Base-by-base conservation (phyloP, 2,797 vertebrate genomes). In the Xerus rutilus region DNA sequence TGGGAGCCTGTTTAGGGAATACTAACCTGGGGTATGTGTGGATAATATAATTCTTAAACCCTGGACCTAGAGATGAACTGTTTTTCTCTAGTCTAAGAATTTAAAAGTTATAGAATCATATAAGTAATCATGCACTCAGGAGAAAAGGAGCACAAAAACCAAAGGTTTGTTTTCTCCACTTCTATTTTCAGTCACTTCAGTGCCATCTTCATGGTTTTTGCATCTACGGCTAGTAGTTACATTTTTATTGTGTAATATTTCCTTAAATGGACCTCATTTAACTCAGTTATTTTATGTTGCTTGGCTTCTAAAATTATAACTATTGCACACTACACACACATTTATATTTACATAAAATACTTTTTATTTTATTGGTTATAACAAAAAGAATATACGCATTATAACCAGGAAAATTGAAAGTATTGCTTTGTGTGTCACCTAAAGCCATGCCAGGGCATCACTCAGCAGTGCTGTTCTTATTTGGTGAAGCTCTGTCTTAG, bases 331-430 rank as follows among this genome's bases (percentile, higher is more conserved):
- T 12, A 85, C 32, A 39, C 11, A 65, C 47, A 49, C 25, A 23
- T 35, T 72, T 70, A 45, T 4, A 73, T 35, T 67, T 57, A 54
- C n/a, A 67, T 43, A 32, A 74, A n/a, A 62, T 81, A n/a, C 30
- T 76, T 82, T 76, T 81, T 10, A 76, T 28, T 70, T 96, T 91
- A 76, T 52, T 88, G 23, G 20, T 74, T 83, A n/a, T 52, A 77
- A 67, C 52, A 25, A 30, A n/a, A 76, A 67, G 43, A 47, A 81
- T 43, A 18, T 57, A 25, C 45, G 59, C 43, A 9, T 25, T 18
- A 45, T 45, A 54, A 67, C 9, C 35, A 79, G 7, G 43, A 81
- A 79, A 69, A 88, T 78, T 54, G 92, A 86, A 82, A 43, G 12
- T 25, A 69, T 76, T 65, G 13, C 25, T 84, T 72, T 74, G 69